phyloP scores from a whole-genome alignment of 2,888 invertebrate species.

The Acrobasis suavella region DNA sequence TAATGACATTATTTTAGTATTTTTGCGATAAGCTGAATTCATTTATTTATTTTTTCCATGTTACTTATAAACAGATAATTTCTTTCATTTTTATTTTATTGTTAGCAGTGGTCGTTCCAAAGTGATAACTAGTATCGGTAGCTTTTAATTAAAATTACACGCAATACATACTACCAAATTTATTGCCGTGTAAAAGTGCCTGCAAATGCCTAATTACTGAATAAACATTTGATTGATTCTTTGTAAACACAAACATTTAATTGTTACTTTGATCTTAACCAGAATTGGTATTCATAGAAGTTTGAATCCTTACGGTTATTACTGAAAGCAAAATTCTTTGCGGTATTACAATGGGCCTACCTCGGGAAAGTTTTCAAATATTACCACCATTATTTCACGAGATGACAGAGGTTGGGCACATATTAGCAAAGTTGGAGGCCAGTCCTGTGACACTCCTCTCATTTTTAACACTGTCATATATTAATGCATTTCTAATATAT shows the following conservation, averaged over 20 bases:
- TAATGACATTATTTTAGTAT: no score
- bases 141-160: no score
- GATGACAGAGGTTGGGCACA: conserved; percentile 81
- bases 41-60: no score
- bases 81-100: no score
- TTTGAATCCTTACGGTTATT: conserved; percentile 57
- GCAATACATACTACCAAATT: no score
- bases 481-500: conserved; percentile 18
- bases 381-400: conserved; percentile 79
- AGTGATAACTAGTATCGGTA: no score
- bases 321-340: conserved; percentile 72
- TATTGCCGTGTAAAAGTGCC: no score
- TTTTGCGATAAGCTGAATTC: no score
- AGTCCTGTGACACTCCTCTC: conserved; percentile 64
- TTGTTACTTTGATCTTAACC: conserved; percentile 36
- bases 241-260: background rate
- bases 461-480: conserved; percentile 51
- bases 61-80: no score
- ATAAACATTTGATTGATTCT: no score
- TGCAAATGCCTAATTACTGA: no score
- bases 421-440: conserved; percentile 76
- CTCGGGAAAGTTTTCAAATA: conserved; percentile 78
- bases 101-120: no score
- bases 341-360: conserved; percentile 66
- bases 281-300: conserved; percentile 50